Evolutionary conservation across 30 jellyfish, hydroid and myxozoan species (phyloP), one percentile per base, ranked within the genome.

Genomic region (Catostylus mosaicus): DNA sequence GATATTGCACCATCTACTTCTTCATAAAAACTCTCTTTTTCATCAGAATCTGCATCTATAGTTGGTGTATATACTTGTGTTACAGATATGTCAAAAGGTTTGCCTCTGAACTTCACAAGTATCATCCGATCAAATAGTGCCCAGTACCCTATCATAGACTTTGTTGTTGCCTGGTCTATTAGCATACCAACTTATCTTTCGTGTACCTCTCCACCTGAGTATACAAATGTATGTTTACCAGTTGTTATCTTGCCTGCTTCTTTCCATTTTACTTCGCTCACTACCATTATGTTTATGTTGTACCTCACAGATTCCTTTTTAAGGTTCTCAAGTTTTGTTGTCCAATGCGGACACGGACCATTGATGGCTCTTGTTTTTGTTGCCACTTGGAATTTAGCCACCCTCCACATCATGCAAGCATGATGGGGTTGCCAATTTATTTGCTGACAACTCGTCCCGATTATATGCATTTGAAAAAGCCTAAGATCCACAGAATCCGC

Each of bases 61-160:
- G 88, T 84, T 37, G 88, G 94, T 65, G 90, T 43, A 80, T 66
- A 65, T 48, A 48, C 63, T 6, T 48, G 63, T 37, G 40, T 72
- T 72, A 26, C 45, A 30, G 75, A 72, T 72, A 72, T 37, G 71
- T 72, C 84, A 72, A 72, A 72, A 38, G 75, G 84, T 63, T 72
- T 72, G 84, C 84, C 84, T 30, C 71, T 72, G 75, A 72, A 72
- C 75, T 72, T 72, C 84, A 51, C 84, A 8, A 51, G 75, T 40
- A 72, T 37, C 5, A 72, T 75, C 20, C 71, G 75, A 51, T 72
- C 84, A 19, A 75, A 67, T 67, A 31, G 79, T 67, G 79, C 79
- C 57, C 14, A 67, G 30, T 31, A 67, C 79, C 79, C 62, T 67
- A 72, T 72, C 75, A 72, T 51, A 46, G 51, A 72, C 84, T 61